Percentiles rank a stretch among this genome's conserved stretches.
Evolutionary conservation across 2,888 invertebrate genomes (phyloP).

Genomic region (Polylopha cassiicola): DNA sequence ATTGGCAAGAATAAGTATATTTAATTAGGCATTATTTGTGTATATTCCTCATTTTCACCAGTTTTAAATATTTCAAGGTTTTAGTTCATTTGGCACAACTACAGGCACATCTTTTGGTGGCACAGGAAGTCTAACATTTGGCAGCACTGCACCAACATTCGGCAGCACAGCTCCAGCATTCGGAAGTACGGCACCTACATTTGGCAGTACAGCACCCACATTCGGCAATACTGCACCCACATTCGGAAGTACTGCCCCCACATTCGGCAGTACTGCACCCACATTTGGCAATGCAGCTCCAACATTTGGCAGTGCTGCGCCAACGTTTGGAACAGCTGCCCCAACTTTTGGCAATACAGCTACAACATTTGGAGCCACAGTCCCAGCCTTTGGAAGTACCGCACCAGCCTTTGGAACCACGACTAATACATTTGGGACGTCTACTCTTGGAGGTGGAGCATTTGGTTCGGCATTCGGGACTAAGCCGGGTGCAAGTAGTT

Average conservation of each 20-base stretch:
- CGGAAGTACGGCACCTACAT: conserved; percentile 50
- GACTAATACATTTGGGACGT: conserved; percentile 37
- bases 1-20: too few species aligned
- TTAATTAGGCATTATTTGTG: too few species aligned
- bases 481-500: conserved; percentile 60
- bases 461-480: conserved; percentile 67
- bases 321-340: too few species aligned
- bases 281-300: conserved; percentile 55
- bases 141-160: conserved; percentile 38
- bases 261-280: conserved; percentile 32
- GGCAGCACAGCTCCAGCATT: conserved; percentile 41
- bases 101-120: conserved; percentile 23
- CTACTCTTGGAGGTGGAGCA: conserved; percentile 54
- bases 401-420: conserved; percentile 13
- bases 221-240: conserved; percentile 51
- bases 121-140: conserved; percentile 28
- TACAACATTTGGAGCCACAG: conserved; percentile 14
- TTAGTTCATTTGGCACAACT: conserved; percentile 38
- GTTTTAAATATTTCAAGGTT: conserved; percentile 39
- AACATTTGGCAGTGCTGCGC: conserved; percentile 55
- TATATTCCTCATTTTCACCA: conserved; percentile 3
- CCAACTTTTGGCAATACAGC: conserved; percentile 29
- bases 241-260: conserved; percentile 37
- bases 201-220: conserved; percentile 41
- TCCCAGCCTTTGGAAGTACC: conserved; percentile 5